Evolutionary conservation across 2,113 vertebrate species (phyloP).

Genomic region (Pangasianodon hypophthalmus): DNA sequence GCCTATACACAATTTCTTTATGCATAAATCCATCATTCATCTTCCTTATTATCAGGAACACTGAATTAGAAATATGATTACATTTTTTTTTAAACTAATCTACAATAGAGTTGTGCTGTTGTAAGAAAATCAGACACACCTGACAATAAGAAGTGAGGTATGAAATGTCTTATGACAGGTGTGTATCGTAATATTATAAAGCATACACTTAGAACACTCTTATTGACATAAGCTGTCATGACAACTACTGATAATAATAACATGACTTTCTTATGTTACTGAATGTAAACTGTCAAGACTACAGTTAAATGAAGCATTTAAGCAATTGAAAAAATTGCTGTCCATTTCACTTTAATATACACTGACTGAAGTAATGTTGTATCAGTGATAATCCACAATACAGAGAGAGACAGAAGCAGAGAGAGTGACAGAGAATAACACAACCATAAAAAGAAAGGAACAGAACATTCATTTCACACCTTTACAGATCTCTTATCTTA

Average conservation of each 20-base stretch:
- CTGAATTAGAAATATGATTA: not conserved
- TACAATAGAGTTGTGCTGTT: not conserved
- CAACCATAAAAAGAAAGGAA: not conserved
- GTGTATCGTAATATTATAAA: not conserved
- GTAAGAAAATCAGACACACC: not conserved
- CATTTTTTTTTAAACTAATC: no score
- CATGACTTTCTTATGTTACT: not conserved
- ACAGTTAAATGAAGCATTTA: not conserved
- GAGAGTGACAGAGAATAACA: not conserved
- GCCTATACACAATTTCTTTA: not conserved
- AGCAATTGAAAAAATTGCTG: not conserved
- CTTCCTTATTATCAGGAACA: not conserved
- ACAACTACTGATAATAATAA: not conserved
- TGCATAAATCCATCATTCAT: not conserved
- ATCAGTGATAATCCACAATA: not conserved
- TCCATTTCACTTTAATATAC: not conserved
- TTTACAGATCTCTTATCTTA: slow-evolving; percentile 17
- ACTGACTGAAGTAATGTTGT: not conserved
- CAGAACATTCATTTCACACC: slow-evolving; percentile 17
- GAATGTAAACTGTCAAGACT: not conserved
- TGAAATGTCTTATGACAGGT: not conserved
- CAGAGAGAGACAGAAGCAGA: not conserved
- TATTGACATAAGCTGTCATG: not conserved
- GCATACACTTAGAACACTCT: not conserved
- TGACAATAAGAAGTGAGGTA: not conserved